These are phyloP conservation scores for Notocelia uddmanniana DNA, from an alignment of 2,888 invertebrate species.

Conservation along the genomic window DNA sequence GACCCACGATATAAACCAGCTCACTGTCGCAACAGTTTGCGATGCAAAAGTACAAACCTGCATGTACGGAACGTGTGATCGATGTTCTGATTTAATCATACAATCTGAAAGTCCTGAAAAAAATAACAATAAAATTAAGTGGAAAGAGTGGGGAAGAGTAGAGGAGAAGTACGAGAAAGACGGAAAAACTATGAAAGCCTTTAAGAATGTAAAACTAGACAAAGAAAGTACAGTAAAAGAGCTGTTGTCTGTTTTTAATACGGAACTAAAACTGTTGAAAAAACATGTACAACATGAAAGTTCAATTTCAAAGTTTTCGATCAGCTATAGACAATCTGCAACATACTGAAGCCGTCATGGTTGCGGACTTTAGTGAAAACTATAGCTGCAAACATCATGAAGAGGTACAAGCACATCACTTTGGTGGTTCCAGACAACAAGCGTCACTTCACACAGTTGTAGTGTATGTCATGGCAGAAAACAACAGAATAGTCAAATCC, in stretches of 20 bases:
- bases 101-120: constrained; percentile 16
- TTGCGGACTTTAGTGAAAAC: too few species aligned
- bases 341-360: constrained; percentile 25
- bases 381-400: too few species aligned
- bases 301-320: constrained; percentile 31
- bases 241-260: too few species aligned
- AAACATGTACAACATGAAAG: constrained; percentile 42
- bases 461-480: too few species aligned
- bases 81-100: constrained; percentile 27
- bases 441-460: too few species aligned
- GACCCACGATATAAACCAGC: too few species aligned
- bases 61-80: constrained; percentile 43
- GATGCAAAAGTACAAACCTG: constrained; percentile 36
- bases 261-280: too few species aligned
- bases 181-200: constrained; percentile 33
- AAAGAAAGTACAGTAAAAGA: too few species aligned
- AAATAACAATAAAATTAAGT: constrained; percentile 25
- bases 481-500: too few species aligned
- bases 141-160: constrained; percentile 43
- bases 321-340: constrained; percentile 13
- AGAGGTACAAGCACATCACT: too few species aligned
- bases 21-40: too few species aligned
- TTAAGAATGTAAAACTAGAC: constrained; percentile 43
- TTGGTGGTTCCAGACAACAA: too few species aligned
- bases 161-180: constrained; percentile 37